These are phyloP conservation scores for Cheilosia vernalis DNA, from an alignment of 2,888 invertebrate genomes.

Conservation along the genomic window DNA sequence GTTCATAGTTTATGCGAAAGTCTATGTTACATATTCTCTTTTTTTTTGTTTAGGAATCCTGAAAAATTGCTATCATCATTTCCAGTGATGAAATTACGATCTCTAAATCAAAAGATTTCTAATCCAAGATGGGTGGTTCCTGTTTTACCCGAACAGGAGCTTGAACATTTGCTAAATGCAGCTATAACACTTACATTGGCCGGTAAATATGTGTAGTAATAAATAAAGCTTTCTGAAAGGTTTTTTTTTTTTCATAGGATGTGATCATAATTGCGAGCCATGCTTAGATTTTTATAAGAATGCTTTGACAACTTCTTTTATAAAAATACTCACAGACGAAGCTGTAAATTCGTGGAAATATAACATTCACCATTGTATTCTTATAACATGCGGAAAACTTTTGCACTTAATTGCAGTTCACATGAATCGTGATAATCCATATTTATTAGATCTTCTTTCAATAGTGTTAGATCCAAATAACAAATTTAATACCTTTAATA, in stretches of 20 bases:
- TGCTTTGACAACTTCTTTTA: constrained; percentile 96
- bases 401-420: constrained; percentile 97
- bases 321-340: constrained; percentile 98
- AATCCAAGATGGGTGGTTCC: constrained; percentile 98
- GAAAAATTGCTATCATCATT: constrained; percentile 85
- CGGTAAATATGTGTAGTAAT: constrained; percentile 84
- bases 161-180: constrained; percentile 95
- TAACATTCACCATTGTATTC: constrained; percentile 97
- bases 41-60: constrained; percentile 78
- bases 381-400: constrained; percentile 95
- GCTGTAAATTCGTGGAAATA: constrained; percentile 99
- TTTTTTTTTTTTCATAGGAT: constrained; percentile 84
- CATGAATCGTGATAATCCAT: constrained; percentile 94
- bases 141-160: constrained; percentile 97
- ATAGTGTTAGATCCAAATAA: constrained; percentile 97
- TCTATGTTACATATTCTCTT: constrained; percentile 53
- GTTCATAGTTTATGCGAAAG: neutral
- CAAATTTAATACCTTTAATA: constrained; percentile 88
- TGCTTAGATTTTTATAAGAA: constrained; percentile 98
- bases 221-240: neutral
- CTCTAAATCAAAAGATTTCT: constrained; percentile 97
- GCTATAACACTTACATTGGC: constrained; percentile 93
- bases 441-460: constrained; percentile 94
- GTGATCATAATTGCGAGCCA: constrained; percentile 93
- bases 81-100: constrained; percentile 93